These are phyloP conservation scores for Pterophyllum scalare DNA, from an alignment of 2,113 vertebrate species.

Conservation along the genomic window DNA sequence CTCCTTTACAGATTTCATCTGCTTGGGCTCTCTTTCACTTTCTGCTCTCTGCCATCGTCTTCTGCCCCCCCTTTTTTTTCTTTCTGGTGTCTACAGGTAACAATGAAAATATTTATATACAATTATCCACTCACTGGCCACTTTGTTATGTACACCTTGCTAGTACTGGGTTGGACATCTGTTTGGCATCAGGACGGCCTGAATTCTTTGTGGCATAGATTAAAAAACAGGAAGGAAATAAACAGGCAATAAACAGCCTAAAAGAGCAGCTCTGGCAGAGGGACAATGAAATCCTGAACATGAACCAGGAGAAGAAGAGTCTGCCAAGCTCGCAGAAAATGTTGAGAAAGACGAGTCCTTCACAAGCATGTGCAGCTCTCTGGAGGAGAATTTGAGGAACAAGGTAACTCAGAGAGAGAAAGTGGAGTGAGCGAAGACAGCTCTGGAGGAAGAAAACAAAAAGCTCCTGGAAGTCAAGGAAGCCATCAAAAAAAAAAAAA, in stretches of 20 bases:
- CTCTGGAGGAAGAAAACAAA: neutral
- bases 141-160: neutral
- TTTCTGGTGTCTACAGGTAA: neutral
- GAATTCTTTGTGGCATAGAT: neutral
- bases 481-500: neutral
- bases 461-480: neutral
- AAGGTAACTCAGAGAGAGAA: neutral
- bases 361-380: neutral
- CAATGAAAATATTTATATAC: neutral
- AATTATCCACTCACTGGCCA: neutral
- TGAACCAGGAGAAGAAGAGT: neutral
- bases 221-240: neutral
- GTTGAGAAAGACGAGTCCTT: neutral
- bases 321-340: neutral
- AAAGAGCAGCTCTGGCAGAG: neutral
- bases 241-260: neutral
- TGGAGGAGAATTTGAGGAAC: neutral
- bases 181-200: neutral
- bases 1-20: slow-evolving; percentile 16
- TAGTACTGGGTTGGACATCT: neutral
- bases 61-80: neutral
- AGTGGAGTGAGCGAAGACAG: neutral
- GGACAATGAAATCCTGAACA: neutral
- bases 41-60: neutral
- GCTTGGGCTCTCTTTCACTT: neutral